Evolutionary conservation across 1,140 invertebrate genomes (phyloP).

Genomic region (Bombus breviceps): DNA sequence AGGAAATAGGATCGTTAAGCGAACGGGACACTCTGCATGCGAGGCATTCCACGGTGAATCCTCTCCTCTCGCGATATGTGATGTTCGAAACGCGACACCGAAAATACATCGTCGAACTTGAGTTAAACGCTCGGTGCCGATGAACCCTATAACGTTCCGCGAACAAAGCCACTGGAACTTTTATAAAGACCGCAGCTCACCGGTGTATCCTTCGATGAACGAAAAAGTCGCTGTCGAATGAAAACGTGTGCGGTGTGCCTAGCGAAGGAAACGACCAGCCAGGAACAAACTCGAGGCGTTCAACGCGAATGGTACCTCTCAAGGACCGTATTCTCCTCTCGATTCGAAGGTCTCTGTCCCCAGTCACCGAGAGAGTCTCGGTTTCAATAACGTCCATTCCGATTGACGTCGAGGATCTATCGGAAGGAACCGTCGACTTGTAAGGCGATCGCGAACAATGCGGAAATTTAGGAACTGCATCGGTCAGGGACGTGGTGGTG

Average conservation of each 20-base stretch:
- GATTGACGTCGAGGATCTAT: constrained; percentile 44
- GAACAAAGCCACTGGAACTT: not conserved
- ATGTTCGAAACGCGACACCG: not conserved
- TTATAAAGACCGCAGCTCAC: not conserved
- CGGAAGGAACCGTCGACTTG: constrained; percentile 25
- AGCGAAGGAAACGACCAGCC: not conserved
- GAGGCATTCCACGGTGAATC: not conserved
- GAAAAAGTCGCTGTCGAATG: not conserved
- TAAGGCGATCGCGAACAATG: constrained; percentile 13
- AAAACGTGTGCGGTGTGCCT: not conserved
- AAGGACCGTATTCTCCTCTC: constrained; percentile 30
- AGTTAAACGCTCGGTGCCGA: not conserved
- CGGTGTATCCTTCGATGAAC: not conserved
- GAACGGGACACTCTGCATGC: not conserved
- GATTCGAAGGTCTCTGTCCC: constrained; percentile 2
- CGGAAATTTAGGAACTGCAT: constrained; percentile 50
- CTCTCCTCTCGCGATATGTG: too few species aligned
- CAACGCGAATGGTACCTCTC: constrained; percentile 13
- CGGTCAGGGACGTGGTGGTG: not conserved
- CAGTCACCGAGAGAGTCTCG: not conserved
- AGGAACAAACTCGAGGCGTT: not conserved
- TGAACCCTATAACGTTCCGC: not conserved
- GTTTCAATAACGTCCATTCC: not conserved
- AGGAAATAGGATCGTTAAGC: constrained; percentile 40
- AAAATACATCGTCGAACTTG: constrained; percentile 21